A percentile compares a stretch with the other conserved stretches of the same genome.
phyloP scores from a whole-genome alignment of 2,888 invertebrate species.

The Amphipoea lucens region DNA sequence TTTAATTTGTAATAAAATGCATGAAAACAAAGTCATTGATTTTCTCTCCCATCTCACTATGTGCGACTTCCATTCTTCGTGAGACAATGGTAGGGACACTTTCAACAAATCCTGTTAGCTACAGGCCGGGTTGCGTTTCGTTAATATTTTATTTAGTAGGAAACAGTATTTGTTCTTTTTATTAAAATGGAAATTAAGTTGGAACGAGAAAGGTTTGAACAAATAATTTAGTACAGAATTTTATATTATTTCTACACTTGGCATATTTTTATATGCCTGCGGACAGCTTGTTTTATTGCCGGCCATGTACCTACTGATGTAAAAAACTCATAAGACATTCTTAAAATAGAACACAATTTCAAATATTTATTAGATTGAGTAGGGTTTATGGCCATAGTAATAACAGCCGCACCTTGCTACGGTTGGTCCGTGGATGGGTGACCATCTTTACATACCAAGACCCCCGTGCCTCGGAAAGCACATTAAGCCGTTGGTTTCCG shows the following conservation, averaged over 20 bases:
- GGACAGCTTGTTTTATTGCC: background rate
- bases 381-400: background rate
- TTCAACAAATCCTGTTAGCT: conserved; percentile 56
- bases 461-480: background rate
- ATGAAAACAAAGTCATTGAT: background rate
- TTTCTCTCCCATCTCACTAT: background rate
- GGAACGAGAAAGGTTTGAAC: conserved; percentile 2
- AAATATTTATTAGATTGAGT: background rate
- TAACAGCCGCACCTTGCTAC: background rate
- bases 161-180: conserved; percentile 52
- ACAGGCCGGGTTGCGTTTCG: conserved; percentile 34
- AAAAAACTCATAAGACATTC: background rate
- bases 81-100: conserved; percentile 48
- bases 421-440: background rate
- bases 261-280: background rate
- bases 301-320: background rate
- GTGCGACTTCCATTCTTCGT: conserved; percentile 9
- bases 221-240: conserved; percentile 27
- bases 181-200: conserved; percentile 59
- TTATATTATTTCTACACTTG: background rate
- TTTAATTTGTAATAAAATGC: background rate
- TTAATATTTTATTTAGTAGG: conserved; percentile 63
- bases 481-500: background rate
- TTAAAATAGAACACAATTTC: background rate
- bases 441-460: background rate